These are phyloP conservation scores for Leucophenga montana DNA, from an alignment of 2,888 invertebrate species.

Conservation along the genomic window DNA sequence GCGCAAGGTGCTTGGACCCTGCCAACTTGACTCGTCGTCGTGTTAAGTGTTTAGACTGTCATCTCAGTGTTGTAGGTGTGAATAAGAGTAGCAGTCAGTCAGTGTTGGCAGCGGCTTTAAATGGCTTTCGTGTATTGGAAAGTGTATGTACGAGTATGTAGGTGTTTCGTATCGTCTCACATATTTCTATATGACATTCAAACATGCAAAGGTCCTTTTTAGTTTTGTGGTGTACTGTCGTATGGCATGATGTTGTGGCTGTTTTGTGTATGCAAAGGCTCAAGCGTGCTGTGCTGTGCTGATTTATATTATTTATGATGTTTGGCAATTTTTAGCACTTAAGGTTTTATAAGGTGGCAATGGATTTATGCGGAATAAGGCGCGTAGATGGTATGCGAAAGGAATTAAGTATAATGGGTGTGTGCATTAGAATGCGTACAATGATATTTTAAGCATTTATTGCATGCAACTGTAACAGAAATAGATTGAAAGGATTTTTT, in stretches of 20 bases:
- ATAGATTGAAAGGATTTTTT: too few relatives aligned
- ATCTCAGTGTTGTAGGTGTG: not conserved
- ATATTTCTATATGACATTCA: conserved; percentile 4
- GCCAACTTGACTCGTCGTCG: conserved; percentile 29
- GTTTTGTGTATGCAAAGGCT: conserved; percentile 1
- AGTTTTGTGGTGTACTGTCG: not conserved
- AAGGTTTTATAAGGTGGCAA: conserved; percentile 26
- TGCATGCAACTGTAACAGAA: too few relatives aligned
- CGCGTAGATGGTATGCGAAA: too few relatives aligned
- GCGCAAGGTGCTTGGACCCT: conserved; percentile 5
- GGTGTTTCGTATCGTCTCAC: not conserved
- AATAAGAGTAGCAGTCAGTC: conserved; percentile 7
- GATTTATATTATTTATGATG: conserved; percentile 67
- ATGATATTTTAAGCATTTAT: too few relatives aligned
- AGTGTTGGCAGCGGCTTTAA: too few relatives aligned
- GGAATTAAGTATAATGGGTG: too few relatives aligned
- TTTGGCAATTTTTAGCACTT: conserved; percentile 65
- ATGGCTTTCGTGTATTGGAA: not conserved
- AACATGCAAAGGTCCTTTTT: conserved; percentile 24
- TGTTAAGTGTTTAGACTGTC: conserved; percentile 13
- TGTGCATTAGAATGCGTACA: too few relatives aligned
- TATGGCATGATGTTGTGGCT: not conserved
- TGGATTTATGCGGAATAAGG: not conserved
- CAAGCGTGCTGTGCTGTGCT: conserved; percentile 28
- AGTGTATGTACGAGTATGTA: not conserved